Evolutionary conservation across 2,797 vertebrate genomes (phyloP).

Genomic region (Columba guinea): DNA sequence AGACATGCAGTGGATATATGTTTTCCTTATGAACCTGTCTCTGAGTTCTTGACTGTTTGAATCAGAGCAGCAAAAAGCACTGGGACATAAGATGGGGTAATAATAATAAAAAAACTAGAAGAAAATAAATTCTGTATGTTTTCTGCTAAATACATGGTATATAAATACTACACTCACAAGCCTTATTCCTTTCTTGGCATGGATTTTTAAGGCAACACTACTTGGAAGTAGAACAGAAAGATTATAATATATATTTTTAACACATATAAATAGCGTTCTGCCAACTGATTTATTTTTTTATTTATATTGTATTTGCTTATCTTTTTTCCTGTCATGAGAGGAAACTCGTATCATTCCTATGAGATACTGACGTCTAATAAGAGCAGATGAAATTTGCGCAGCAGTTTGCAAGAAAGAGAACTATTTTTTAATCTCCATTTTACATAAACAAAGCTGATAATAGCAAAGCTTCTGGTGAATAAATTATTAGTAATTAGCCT

Average conservation of each 20-base stretch:
- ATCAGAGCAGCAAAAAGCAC: neutral
- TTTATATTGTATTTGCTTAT: neutral
- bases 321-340: neutral
- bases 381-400: slow-evolving; percentile 52
- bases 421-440: slow-evolving; percentile 60
- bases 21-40: neutral
- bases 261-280: neutral
- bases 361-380: slow-evolving; percentile 31
- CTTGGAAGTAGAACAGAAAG: neutral
- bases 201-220: neutral
- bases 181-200: neutral
- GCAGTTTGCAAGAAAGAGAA: slow-evolving; percentile 55
- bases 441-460: slow-evolving; percentile 51
- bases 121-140: neutral
- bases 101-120: neutral
- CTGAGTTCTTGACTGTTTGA: neutral
- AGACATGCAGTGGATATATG: neutral
- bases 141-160: neutral
- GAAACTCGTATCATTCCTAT: neutral
- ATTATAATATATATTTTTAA: neutral
- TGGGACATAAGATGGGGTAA: neutral
- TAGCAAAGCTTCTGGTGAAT: slow-evolving; percentile 30
- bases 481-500: slow-evolving; percentile 65
- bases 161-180: neutral
- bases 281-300: neutral